phyloP scores from a whole-genome alignment of 2,888 invertebrate genomes.

The Arctia plantaginis region DNA sequence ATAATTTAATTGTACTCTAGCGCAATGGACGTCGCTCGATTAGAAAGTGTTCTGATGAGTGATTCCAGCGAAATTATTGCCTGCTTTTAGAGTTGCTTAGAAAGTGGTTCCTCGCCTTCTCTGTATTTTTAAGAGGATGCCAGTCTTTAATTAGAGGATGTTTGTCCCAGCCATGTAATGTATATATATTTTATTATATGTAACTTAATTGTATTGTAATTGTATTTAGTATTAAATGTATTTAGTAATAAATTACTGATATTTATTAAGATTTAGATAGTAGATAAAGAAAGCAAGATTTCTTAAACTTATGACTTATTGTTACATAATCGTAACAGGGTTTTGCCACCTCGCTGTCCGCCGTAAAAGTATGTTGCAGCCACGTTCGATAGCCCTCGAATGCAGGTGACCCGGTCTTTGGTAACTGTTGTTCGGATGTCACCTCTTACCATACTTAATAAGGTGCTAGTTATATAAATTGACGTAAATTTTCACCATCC shows the following conservation, averaged over 20 bases:
- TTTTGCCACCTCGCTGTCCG: constrained; percentile 55
- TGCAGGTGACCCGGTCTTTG: constrained; percentile 81
- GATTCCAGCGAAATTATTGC: constrained; percentile 82
- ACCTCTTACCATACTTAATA: constrained; percentile 72
- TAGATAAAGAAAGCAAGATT: background rate
- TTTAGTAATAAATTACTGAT: background rate
- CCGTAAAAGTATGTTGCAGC: constrained; percentile 71
- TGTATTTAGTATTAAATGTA: no score
- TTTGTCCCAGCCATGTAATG: background rate
- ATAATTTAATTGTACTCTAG: constrained; percentile 71
- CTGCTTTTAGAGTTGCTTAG: constrained; percentile 78
- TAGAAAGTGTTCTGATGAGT: constrained; percentile 85
- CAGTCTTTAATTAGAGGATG: constrained; percentile 72
- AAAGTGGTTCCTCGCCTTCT: constrained; percentile 76
- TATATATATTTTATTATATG: no score
- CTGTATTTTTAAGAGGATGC: constrained; percentile 75
- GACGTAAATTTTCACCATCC: constrained; percentile 69
- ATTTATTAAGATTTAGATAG: background rate
- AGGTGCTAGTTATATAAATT: constrained; percentile 80
- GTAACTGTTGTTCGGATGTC: constrained; percentile 81
- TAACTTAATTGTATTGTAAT: no score
- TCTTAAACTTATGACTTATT: background rate
- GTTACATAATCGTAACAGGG: constrained; percentile 13
- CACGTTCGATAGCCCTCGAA: constrained; percentile 63
- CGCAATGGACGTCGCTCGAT: constrained; percentile 69